These are phyloP conservation scores for Cosmia pyralina DNA, from an alignment of 2,888 invertebrate genomes.

Conservation along the genomic window DNA sequence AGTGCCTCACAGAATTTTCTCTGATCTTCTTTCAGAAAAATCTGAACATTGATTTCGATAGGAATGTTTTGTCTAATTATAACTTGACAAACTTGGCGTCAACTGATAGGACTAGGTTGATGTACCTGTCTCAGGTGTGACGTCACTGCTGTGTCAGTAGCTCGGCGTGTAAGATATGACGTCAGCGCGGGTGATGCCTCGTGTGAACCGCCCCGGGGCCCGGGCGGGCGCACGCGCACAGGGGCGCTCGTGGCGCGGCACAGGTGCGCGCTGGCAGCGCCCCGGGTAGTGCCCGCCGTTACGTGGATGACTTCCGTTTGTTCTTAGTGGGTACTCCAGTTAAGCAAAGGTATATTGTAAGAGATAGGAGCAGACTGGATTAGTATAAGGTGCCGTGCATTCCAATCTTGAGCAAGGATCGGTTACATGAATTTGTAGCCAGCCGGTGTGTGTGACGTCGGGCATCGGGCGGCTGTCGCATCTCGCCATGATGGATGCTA, in stretches of 20 bases:
- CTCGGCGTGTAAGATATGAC: background rate
- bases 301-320: background rate
- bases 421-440: background rate
- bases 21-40: too few species aligned
- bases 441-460: background rate
- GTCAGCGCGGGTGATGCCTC: background rate
- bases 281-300: background rate
- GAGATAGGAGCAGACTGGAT: background rate
- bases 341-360: background rate
- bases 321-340: background rate
- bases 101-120: background rate
- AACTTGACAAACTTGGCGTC: background rate
- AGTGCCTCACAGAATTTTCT: too few species aligned
- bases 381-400: background rate
- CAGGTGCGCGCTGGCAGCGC: slow-evolving; percentile 50
- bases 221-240: slow-evolving; percentile 44
- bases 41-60: background rate
- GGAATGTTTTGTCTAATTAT: background rate
- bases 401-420: background rate
- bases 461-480: slow-evolving; percentile 8
- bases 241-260: background rate
- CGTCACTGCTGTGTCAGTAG: background rate
- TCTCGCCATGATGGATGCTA: slow-evolving; percentile 65
- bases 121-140: background rate
- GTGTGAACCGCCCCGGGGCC: slow-evolving; percentile 55